Evolutionary conservation across 2,113 vertebrate species (phyloP).

Genomic region (Pollachius pollachius): DNA sequence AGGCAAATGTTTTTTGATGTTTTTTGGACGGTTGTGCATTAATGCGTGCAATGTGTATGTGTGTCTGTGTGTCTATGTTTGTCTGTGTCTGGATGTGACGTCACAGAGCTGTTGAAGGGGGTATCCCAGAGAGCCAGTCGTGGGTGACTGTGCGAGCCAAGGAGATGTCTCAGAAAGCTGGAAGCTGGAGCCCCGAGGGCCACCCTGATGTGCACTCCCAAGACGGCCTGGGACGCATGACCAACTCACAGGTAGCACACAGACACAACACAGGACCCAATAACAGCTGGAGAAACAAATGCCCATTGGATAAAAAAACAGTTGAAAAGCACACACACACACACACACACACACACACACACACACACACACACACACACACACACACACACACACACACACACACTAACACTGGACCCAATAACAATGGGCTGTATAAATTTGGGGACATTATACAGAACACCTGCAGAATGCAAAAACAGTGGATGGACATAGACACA

Average conservation of each 20-base stretch:
- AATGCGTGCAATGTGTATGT: not conserved
- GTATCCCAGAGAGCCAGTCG: constrained; percentile 86
- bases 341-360: too few species aligned
- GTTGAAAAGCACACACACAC: not conserved
- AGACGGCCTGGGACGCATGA: constrained; percentile 79
- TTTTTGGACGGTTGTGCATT: too few species aligned
- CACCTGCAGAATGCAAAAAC: too few species aligned
- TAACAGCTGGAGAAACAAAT: not conserved
- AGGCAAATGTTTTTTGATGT: too few species aligned
- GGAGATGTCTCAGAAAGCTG: constrained; percentile 91
- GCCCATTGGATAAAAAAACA: not conserved
- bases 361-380: too few species aligned
- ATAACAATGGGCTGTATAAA: too few species aligned
- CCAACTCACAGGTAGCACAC: constrained; percentile 83
- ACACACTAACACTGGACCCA: too few species aligned
- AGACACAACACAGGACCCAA: not conserved
- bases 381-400: too few species aligned
- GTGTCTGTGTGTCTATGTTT: constrained; percentile 4
- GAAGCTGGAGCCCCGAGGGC: constrained; percentile 90
- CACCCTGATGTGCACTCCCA: constrained; percentile 75
- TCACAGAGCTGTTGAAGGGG: constrained; percentile 74
- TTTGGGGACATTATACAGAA: too few species aligned
- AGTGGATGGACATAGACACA: too few species aligned
- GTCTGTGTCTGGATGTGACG: constrained; percentile 12
- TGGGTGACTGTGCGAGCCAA: constrained; percentile 92